Evolutionary conservation across 2,113 vertebrate species (phyloP).

Genomic region (Alosa alosa): DNA sequence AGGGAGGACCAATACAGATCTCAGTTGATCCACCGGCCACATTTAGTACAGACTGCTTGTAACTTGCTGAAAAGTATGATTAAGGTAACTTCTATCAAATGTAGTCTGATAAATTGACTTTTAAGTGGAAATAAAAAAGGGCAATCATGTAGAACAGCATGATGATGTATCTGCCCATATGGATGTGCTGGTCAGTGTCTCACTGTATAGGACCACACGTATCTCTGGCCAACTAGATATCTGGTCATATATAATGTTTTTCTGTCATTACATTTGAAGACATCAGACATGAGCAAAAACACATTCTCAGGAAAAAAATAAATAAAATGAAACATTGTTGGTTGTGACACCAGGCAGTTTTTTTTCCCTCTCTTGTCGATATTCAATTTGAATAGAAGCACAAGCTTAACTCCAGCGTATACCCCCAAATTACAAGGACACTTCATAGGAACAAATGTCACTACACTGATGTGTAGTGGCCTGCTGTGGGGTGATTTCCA

Average conservation of each 20-base stretch:
- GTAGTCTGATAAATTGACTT: neutral
- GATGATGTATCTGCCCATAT: neutral
- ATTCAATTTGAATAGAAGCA: neutral
- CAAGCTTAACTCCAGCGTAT: neutral
- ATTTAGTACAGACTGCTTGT: neutral
- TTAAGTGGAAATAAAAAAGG: neutral
- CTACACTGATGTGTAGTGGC: neutral
- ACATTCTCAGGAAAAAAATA: neutral
- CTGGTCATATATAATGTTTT: neutral
- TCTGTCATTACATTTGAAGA: neutral
- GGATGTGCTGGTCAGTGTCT: neutral
- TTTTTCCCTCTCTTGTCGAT: neutral
- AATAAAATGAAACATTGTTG: neutral
- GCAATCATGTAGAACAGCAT: slow-evolving; percentile 2
- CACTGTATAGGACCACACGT: neutral
- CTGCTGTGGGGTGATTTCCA: neutral
- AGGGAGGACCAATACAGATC: neutral
- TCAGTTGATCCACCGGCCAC: neutral
- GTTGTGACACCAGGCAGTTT: neutral
- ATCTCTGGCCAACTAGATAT: neutral
- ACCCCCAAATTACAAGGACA: slow-evolving; percentile 37
- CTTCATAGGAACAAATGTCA: slow-evolving; percentile 26
- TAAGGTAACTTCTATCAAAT: neutral
- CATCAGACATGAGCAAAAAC: neutral
- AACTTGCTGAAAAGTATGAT: neutral